A percentile compares a stretch with the other conserved stretches of the same genome.
phyloP scores from a whole-genome alignment of 2,113 vertebrate species.

The Steatornis caripensis region DNA sequence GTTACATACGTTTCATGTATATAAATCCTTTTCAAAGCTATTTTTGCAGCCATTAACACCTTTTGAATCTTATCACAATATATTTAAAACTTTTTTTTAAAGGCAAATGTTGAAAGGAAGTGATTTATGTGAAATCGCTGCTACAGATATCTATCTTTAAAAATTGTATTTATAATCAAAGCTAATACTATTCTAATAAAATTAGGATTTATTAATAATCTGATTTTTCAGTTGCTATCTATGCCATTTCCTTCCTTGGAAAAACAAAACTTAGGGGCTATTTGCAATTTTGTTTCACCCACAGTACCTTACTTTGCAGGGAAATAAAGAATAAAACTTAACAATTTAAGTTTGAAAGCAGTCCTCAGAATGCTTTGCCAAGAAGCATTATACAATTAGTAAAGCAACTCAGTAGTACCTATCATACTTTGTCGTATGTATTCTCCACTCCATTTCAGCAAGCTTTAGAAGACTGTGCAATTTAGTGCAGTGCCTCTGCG shows the following conservation, averaged over 20 bases:
- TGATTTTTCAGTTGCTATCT: background rate
- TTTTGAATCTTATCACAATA: background rate
- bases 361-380: conserved; percentile 12
- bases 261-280: background rate
- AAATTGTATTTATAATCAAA: background rate
- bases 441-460: background rate
- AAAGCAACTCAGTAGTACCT: background rate
- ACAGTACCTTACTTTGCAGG: background rate
- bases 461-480: background rate
- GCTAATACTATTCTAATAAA: background rate
- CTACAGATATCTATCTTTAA: background rate
- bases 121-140: background rate
- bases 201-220: background rate
- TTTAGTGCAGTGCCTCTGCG: background rate
- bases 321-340: background rate
- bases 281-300: background rate
- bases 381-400: background rate
- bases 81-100: background rate
- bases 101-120: background rate
- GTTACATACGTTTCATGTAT: background rate
- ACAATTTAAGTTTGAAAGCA: background rate
- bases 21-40: background rate
- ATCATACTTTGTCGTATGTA: background rate
- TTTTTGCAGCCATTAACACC: background rate
- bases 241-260: background rate